A percentile compares a stretch with the other conserved stretches of the same genome.
phyloP scores from a whole-genome alignment of 2,888 invertebrate species.

The Cantharis flavilabris region DNA sequence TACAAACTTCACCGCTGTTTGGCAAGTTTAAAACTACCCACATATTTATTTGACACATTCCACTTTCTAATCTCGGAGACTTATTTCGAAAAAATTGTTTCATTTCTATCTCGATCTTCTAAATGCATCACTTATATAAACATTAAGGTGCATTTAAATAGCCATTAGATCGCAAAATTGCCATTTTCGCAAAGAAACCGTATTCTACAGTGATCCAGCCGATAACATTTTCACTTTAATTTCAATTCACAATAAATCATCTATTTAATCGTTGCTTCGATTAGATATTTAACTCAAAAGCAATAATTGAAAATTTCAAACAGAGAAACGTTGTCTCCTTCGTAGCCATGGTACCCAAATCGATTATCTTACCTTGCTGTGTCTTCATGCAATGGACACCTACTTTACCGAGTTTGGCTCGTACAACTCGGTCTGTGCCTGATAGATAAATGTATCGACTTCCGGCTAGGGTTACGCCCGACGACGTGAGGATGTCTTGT shows the following conservation, averaged over 20 bases:
- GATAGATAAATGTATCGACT: slow-evolving; percentile 94
- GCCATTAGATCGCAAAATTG: background rate
- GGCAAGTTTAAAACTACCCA: slow-evolving; percentile 2
- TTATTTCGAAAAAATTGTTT: background rate
- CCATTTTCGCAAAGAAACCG: background rate
- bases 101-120: background rate
- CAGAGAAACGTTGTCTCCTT: background rate
- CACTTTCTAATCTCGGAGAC: background rate
- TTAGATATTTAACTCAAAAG: background rate
- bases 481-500: slow-evolving; percentile 86
- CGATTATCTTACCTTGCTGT: slow-evolving; percentile 73
- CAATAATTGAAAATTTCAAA: background rate
- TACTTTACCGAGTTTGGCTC: slow-evolving; percentile 91
- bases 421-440: slow-evolving; percentile 90
- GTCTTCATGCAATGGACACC: slow-evolving; percentile 97
- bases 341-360: background rate
- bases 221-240: background rate
- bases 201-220: background rate
- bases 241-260: background rate
- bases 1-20: background rate
- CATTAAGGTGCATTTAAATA: background rate
- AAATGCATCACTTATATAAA: background rate
- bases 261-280: background rate
- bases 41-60: background rate
- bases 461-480: slow-evolving; percentile 90